Evolutionary conservation across 2,797 vertebrate species (phyloP), one percentile per base, ranked within the genome.

Genomic region (Takifugu rubripes): DNA sequence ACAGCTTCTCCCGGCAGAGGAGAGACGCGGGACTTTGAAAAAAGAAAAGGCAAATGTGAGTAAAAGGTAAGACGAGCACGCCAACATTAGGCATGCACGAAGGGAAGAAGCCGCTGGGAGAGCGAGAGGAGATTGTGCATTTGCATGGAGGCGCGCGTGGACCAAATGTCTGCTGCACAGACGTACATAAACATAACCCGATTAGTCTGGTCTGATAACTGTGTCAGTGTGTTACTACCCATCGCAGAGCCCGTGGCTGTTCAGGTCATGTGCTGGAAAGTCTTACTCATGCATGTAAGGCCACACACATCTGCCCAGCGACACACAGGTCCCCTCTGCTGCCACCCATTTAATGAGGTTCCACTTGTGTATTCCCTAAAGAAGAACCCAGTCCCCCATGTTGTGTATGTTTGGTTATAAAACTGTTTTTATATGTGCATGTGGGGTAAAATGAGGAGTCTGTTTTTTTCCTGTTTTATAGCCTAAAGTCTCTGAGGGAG

Each of bases 271-370:
- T 54, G 73, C 76, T 74, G 69, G 82, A 70, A 56, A 74, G 76
- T 77, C 77, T 78, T 86, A 86, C 77, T 90, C 86, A 90, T 82
- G 85, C 88, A 85, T 89, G 72, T 82, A 54, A 79, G 66, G 72
- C 65, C 67, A 74, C 56, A 59, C 78, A 70, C 78, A 80, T 89
- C 72, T 82, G 69, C 50, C 75, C 74, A 64, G 52, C 77, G 75
- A 72, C 51, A 68, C 44, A 15, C 48, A 2, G 16, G 29, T 25
- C 49, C 51, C 52, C 51, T 16, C n/a, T 25, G 24, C 43, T 45
- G 3, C 61, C 47, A 25, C 6, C 27, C 4, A 7, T 29, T 29
- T 29, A 29, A 29, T 14, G 3, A 14, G 36, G 12, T 14, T 40
- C 14, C 36, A 12, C 36, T 11, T 14, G 36, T 40, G 1, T 10